Percentiles rank a stretch among this genome's conserved stretches.
Conservation (phyloP, 2,888 invertebrate species). For the Melangyna quadrimaculata region DNA sequence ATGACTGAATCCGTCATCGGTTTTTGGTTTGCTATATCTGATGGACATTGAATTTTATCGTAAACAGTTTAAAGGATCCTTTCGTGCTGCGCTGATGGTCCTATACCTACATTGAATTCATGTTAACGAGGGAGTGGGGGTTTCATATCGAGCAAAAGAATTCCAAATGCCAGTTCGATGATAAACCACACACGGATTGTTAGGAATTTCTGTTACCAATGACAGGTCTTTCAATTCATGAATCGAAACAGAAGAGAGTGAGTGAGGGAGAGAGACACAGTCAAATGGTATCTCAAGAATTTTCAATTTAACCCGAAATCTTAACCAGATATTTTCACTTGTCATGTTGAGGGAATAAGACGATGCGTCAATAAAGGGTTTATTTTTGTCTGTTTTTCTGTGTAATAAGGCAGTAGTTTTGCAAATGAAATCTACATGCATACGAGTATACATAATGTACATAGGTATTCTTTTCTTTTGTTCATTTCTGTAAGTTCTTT, state of each 20-base stretch:
- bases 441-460: too few relatives aligned
- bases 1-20: conserved; percentile 64
- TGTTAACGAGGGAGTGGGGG: neutral
- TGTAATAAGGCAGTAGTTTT: neutral
- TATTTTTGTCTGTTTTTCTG: conserved; percentile 1
- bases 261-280: neutral
- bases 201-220: conserved; percentile 47
- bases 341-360: too few relatives aligned
- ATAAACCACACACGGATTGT: conserved; percentile 66
- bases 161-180: conserved; percentile 59
- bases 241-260: neutral
- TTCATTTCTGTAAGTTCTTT: neutral
- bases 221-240: conserved; percentile 33
- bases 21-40: conserved; percentile 47
- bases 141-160: conserved; percentile 25
- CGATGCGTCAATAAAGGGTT: conserved; percentile 9
- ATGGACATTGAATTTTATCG: conserved; percentile 65
- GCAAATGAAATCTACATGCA: neutral
- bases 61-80: conserved; percentile 44
- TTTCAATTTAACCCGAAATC: conserved; percentile 54
- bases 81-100: neutral
- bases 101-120: neutral
- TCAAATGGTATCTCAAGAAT: conserved; percentile 42
- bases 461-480: neutral
- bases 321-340: conserved; percentile 25